These are phyloP conservation scores for Neuroscelio doddi DNA, from an alignment of 2,888 invertebrate species.

Conservation along the genomic window DNA sequence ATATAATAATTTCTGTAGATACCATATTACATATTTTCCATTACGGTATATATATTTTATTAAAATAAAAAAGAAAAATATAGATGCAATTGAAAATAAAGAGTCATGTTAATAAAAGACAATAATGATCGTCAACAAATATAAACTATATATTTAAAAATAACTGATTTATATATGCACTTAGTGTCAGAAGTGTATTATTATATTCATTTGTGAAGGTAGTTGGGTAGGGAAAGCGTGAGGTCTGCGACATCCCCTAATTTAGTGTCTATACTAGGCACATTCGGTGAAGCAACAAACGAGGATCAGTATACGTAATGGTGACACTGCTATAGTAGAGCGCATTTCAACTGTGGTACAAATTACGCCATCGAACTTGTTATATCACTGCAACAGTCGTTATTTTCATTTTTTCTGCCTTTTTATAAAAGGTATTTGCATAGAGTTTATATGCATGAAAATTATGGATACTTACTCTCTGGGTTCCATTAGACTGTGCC, in stretches of 20 bases:
- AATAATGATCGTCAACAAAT: no score
- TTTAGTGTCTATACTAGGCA: constrained; percentile 31
- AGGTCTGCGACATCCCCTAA: constrained; percentile 43
- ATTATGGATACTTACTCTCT: no score
- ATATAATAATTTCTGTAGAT: no score
- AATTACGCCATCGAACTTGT: constrained; percentile 39
- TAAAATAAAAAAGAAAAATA: no score
- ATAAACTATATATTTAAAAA: constrained; percentile 15
- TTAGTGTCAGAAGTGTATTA: constrained; percentile 23
- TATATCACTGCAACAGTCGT: constrained; percentile 20
- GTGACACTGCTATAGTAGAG: constrained; percentile 27
- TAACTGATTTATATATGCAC: constrained; percentile 33
- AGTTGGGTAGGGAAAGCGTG: constrained; percentile 23
- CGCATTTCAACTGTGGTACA: constrained; percentile 27
- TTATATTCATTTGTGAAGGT: constrained; percentile 29
- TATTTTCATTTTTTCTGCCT: constrained; percentile 27
- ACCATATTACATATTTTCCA: no score
- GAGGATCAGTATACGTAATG: constrained; percentile 37
- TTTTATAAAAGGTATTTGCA: constrained; percentile 12
- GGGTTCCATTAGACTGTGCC: no score
- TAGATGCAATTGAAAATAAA: no score
- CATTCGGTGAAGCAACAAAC: constrained; percentile 44
- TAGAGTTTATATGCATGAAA: no score
- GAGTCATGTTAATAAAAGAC: no score
- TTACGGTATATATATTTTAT: no score